Conservation (phyloP, 2,113 vertebrate species). For the Athene noctua region DNA sequence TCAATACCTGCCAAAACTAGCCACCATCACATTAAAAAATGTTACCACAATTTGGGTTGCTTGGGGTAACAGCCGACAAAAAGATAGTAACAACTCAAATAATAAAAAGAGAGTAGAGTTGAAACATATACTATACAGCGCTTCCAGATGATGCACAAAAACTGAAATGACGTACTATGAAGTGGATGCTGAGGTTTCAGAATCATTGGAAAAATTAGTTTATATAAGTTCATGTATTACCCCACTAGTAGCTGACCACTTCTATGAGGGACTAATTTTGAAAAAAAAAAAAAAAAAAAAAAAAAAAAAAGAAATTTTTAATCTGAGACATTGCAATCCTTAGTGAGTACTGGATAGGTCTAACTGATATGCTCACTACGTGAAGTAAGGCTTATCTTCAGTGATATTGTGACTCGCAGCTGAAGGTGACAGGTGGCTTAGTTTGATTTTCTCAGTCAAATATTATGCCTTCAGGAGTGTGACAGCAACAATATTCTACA, state of each 20-base stretch:
- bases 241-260: background rate
- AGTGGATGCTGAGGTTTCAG: background rate
- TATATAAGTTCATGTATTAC: background rate
- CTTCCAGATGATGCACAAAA: background rate
- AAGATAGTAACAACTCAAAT: background rate
- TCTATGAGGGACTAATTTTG: background rate
- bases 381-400: background rate
- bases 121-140: background rate
- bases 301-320: too few species aligned
- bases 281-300: too few species aligned
- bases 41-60: background rate
- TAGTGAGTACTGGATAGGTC: background rate
- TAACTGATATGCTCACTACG: background rate
- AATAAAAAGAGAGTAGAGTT: background rate
- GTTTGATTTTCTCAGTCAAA: background rate
- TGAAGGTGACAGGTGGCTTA: background rate
- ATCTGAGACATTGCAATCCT: background rate
- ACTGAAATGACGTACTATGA: background rate
- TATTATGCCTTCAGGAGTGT: background rate
- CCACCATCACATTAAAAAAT: background rate
- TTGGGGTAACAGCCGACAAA: background rate
- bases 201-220: background rate
- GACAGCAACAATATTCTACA: background rate
- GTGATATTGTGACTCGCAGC: rapidly evolving
- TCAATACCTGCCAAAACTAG: background rate